Percentiles rank a stretch among this genome's conserved stretches.
Evolutionary conservation across 2,113 vertebrate genomes (phyloP).

Genomic region (Engraulis encrasicolus): DNA sequence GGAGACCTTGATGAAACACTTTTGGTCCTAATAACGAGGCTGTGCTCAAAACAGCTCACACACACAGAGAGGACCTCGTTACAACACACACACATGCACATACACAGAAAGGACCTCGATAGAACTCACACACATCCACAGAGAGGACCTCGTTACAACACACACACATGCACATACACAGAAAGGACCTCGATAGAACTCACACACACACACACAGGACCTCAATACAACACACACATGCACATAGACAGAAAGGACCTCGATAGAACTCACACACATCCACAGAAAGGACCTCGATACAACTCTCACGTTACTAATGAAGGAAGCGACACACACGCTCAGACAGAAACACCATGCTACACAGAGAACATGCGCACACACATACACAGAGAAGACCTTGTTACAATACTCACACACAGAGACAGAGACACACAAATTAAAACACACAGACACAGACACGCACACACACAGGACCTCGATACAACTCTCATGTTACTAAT

Average conservation of each 20-base stretch:
- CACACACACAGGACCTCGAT: too few relatives aligned
- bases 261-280: conserved; percentile 32
- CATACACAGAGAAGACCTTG: conserved; percentile 4
- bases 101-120: conserved; percentile 34
- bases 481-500: too few relatives aligned
- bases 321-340: background rate
- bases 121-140: conserved; percentile 30
- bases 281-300: conserved; percentile 38
- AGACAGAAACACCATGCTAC: background rate
- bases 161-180: conserved; percentile 19
- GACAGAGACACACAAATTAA: conserved; percentile 60
- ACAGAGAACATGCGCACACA: conserved; percentile 31
- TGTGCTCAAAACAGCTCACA: conserved; percentile 33
- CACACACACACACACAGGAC: conserved; percentile 24
- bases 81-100: conserved; percentile 26
- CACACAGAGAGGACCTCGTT: conserved; percentile 30
- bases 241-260: too few relatives aligned
- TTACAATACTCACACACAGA: conserved; percentile 41
- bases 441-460: background rate
- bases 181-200: conserved; percentile 29
- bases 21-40: conserved; percentile 34
- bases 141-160: conserved; percentile 32
- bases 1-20: conserved; percentile 36
- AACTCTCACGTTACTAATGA: conserved; percentile 5
- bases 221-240: conserved; percentile 27